Conservation (phyloP, 1,140 invertebrate species). For the Dermatophagoides farinae region DNA sequence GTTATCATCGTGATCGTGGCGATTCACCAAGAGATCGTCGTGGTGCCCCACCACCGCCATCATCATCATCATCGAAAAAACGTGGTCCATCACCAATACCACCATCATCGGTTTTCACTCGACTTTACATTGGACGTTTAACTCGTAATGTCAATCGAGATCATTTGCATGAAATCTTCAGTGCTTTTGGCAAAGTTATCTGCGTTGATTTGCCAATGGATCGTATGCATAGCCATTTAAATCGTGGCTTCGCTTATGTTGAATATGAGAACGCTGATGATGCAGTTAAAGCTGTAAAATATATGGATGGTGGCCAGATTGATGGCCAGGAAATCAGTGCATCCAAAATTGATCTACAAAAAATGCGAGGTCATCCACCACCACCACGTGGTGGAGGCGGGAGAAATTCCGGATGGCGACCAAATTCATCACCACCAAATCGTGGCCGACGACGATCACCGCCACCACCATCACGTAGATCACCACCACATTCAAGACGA, state of each 20-base stretch:
- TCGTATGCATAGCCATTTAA: slow-evolving; percentile 58
- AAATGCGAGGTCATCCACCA: slow-evolving; percentile 32
- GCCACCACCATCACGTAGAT: slow-evolving; percentile 21
- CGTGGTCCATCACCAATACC: slow-evolving; percentile 47
- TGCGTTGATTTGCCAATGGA: slow-evolving; percentile 71
- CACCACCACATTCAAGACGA: not conserved
- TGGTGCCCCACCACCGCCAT: slow-evolving; percentile 20
- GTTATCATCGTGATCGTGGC: slow-evolving; percentile 8
- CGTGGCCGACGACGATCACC: slow-evolving; percentile 30
- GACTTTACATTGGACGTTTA: slow-evolving; percentile 76
- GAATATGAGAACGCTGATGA: slow-evolving; percentile 82
- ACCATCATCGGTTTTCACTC: slow-evolving; percentile 52
- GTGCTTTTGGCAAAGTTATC: slow-evolving; percentile 71
- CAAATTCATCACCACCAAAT: slow-evolving; percentile 32
- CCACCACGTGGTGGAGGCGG: slow-evolving; percentile 19
- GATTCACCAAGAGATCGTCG: slow-evolving; percentile 1
- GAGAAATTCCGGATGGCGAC: slow-evolving; percentile 36
- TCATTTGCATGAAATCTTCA: slow-evolving; percentile 86
- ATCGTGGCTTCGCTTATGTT: slow-evolving; percentile 77
- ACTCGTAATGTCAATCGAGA: slow-evolving; percentile 74
- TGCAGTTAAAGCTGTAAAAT: slow-evolving; percentile 93
- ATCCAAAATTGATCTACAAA: slow-evolving; percentile 61
- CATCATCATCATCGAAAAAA: slow-evolving; percentile 26
- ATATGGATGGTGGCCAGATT: slow-evolving; percentile 84
- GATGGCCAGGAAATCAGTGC: slow-evolving; percentile 77